Conservation (phyloP, 37 sponge, comb jelly and placozoan species). For the Theonella swinhoei region DNA sequence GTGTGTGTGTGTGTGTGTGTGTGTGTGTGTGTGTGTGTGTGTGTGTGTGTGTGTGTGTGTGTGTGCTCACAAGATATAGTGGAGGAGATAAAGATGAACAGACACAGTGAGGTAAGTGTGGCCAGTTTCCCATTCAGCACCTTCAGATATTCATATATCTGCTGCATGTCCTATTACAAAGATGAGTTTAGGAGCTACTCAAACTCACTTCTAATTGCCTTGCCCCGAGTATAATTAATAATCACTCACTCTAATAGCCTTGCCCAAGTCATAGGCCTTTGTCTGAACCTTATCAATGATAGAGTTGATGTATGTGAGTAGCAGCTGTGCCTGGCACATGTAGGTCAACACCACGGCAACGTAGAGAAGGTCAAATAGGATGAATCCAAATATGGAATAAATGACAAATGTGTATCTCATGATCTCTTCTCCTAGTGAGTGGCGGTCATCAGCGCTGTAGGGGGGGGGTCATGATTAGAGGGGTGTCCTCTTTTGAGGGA, state of each 20-base stretch:
- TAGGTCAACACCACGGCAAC: constrained; percentile 73
- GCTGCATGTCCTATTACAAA: constrained; percentile 31
- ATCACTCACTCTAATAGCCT: constrained; percentile 51
- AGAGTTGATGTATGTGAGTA: constrained; percentile 46
- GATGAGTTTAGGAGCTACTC: too few relatives aligned
- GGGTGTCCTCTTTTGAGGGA: too few relatives aligned
- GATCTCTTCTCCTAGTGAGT: neutral
- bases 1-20: constrained; percentile 8
- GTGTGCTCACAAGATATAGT: constrained; percentile 57
- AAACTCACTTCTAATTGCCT: too few relatives aligned
- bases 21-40: too few relatives aligned
- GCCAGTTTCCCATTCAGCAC: constrained; percentile 64
- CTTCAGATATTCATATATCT: constrained; percentile 34
- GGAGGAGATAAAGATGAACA: constrained; percentile 55
- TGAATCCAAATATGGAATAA: constrained; percentile 53
- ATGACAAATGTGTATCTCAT: constrained; percentile 38
- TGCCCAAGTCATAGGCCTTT: constrained; percentile 51
- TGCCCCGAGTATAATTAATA: neutral
- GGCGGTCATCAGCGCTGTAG: too few relatives aligned
- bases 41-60: too few relatives aligned
- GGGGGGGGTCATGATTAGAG: neutral
- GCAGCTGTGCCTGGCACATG: constrained; percentile 68
- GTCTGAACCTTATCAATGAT: constrained; percentile 56
- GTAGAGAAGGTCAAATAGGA: constrained; percentile 78
- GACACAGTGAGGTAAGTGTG: constrained; percentile 30